Evolutionary conservation across 92 coral and sea anemone genomes (phyloP).

Genomic region (Actinostola sp.): DNA sequence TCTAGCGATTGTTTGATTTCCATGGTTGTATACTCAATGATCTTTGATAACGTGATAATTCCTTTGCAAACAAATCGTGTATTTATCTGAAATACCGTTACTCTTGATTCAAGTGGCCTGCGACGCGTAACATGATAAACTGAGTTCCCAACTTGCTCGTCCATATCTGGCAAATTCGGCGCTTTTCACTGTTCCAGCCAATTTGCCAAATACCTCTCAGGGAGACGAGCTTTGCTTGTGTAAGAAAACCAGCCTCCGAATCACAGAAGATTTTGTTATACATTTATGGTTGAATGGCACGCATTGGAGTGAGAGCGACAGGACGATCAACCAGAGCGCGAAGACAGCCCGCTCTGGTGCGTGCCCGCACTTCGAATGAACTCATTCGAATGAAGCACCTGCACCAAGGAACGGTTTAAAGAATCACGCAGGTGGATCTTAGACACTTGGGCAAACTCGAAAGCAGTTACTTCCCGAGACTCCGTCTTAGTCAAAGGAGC

Average conservation of each 20-base stretch:
- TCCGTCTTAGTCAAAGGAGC: background rate
- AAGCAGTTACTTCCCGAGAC: background rate
- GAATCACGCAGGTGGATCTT: background rate
- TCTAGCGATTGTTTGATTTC: slow-evolving; percentile 2
- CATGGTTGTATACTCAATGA: background rate
- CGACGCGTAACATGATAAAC: slow-evolving; percentile 20
- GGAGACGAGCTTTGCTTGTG: slow-evolving; percentile 30
- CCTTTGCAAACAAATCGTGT: slow-evolving; percentile 31
- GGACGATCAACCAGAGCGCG: slow-evolving; percentile 44
- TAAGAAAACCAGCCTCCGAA: slow-evolving; percentile 37
- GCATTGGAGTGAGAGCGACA: slow-evolving; percentile 85
- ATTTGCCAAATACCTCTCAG: slow-evolving; percentile 26
- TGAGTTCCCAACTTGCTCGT: background rate
- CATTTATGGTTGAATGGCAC: slow-evolving; percentile 90
- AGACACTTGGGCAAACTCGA: background rate
- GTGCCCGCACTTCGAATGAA: slow-evolving; percentile 19
- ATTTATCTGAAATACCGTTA: slow-evolving; percentile 23
- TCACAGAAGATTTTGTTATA: slow-evolving; percentile 62
- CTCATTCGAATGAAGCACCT: slow-evolving; percentile 44
- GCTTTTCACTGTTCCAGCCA: slow-evolving; percentile 15
- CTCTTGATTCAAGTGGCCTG: slow-evolving; percentile 7
- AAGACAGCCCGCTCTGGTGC: slow-evolving; percentile 23
- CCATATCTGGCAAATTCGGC: background rate
- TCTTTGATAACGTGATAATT: slow-evolving; percentile 22
- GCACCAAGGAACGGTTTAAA: slow-evolving; percentile 4